Conservation (phyloP, 1,140 invertebrate genomes). For the Lycorma delicatula region DNA sequence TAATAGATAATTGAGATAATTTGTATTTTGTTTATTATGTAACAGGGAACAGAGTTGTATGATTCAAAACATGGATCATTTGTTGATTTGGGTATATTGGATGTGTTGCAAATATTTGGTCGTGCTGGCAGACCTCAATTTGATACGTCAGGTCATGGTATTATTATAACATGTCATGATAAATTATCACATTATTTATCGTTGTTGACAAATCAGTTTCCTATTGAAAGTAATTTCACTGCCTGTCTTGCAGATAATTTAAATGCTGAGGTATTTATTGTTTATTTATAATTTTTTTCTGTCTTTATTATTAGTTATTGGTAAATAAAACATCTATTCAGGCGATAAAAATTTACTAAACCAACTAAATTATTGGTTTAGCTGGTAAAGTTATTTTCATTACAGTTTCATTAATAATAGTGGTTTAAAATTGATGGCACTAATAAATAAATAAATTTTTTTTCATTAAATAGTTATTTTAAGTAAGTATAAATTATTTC, state of each 20-base stretch:
- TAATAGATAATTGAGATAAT: too few relatives aligned
- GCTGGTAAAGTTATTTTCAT: too few relatives aligned
- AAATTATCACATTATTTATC: conserved; percentile 92
- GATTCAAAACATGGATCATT: conserved; percentile 91
- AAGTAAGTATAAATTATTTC: too few relatives aligned
- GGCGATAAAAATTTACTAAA: too few relatives aligned
- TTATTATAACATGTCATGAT: conserved; percentile 90
- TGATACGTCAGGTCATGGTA: conserved; percentile 80
- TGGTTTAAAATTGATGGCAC: too few relatives aligned
- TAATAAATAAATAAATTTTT: too few relatives aligned
- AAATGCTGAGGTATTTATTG: conserved; percentile 80
- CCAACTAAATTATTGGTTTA: too few relatives aligned
- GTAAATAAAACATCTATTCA: too few relatives aligned
- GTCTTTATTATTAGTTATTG: too few relatives aligned
- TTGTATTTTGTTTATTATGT: too few relatives aligned
- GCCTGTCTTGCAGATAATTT: conserved; percentile 89
- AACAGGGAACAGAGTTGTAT: conserved; percentile 93
- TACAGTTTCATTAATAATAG: too few relatives aligned
- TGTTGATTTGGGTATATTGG: conserved; percentile 91
- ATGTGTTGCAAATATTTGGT: conserved; percentile 99
- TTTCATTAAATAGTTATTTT: too few relatives aligned
- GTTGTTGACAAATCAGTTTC: conserved; percentile 90
- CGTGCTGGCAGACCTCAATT: conserved; percentile 94
- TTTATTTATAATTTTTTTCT: conserved; percentile 5
- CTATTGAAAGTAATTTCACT: conserved; percentile 97